Percentiles rank a stretch among this genome's conserved stretches.
These are phyloP conservation scores for Pseudopipra pipra DNA, from an alignment of 2,113 vertebrate species.

Conservation along the genomic window DNA sequence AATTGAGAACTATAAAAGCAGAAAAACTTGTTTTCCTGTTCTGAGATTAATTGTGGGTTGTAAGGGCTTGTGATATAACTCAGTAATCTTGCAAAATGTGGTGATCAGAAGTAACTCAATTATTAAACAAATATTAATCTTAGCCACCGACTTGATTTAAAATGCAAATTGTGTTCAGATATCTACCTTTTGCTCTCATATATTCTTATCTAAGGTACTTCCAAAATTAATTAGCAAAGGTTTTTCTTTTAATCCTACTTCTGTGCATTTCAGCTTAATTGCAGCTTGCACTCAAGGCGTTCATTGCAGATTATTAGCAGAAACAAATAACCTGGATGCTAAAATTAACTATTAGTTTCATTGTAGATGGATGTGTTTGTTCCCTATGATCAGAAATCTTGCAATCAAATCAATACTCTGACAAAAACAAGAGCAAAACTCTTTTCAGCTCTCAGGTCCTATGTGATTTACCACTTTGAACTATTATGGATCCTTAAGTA, in stretches of 20 bases:
- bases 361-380: not conserved
- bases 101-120: not conserved
- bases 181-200: not conserved
- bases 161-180: not conserved
- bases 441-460: not conserved
- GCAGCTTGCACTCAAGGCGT: not conserved
- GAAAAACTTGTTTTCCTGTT: not conserved
- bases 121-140: not conserved
- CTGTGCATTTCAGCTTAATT: not conserved
- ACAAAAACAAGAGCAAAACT: not conserved
- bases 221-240: not conserved
- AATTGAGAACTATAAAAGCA: not conserved
- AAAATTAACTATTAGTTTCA: not conserved
- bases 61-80: not conserved
- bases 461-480: not conserved
- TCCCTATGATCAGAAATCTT: not conserved
- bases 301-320: not conserved
- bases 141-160: not conserved
- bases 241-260: not conserved
- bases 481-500: not conserved
- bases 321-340: not conserved
- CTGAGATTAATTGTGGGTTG: not conserved
- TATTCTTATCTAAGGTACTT: not conserved
- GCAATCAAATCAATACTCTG: not conserved
- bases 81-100: not conserved